A percentile compares a stretch with the other conserved stretches of the same genome.
These are phyloP conservation scores for Phainopepla nitens DNA, from an alignment of 2,113 vertebrate genomes.

Conservation along the genomic window DNA sequence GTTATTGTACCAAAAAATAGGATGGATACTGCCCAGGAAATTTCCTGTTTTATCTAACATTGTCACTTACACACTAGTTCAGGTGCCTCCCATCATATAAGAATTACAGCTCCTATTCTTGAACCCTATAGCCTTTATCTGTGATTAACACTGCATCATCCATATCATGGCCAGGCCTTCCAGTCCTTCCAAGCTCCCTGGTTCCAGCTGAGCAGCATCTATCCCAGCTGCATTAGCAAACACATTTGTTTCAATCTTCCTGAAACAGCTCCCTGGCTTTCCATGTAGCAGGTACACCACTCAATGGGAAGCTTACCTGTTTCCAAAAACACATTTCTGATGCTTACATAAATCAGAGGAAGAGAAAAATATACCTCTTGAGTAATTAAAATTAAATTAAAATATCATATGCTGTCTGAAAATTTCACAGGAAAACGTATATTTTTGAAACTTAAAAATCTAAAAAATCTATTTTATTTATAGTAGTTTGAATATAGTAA, in stretches of 20 bases:
- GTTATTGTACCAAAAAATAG: not conserved
- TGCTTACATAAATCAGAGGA: not conserved
- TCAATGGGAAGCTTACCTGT: not conserved
- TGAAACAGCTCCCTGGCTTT: not conserved
- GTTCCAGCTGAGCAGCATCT: not conserved
- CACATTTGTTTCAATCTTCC: not conserved
- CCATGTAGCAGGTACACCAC: not conserved
- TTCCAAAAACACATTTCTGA: not conserved
- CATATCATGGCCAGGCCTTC: fast-evolving
- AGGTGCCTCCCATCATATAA: not conserved
- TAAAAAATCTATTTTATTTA: not conserved
- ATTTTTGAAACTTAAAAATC: not conserved
- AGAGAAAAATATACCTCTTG: not conserved
- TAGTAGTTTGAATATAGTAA: not conserved
- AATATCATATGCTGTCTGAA: not conserved
- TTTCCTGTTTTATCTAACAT: not conserved
- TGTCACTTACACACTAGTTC: not conserved
- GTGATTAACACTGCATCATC: not conserved
- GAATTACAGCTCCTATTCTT: not conserved
- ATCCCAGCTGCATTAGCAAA: not conserved
- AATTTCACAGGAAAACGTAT: not conserved
- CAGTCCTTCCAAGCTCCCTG: not conserved
- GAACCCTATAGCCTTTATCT: not conserved
- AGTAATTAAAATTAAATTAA: not conserved
- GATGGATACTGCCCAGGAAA: not conserved